phyloP scores from a whole-genome alignment of 2,888 invertebrate species.

The Archips xylosteana region DNA sequence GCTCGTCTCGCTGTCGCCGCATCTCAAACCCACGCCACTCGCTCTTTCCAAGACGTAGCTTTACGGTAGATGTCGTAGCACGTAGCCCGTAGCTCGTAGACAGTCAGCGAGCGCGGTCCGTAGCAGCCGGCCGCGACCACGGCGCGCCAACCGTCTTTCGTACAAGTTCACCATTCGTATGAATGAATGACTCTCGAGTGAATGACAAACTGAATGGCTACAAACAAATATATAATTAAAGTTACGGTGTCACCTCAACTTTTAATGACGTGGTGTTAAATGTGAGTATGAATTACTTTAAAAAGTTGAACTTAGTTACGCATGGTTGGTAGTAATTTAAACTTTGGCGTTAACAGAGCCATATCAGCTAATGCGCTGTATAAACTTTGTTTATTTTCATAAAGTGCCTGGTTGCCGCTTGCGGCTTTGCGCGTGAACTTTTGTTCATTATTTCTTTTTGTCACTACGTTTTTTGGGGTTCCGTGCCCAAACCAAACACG shows the following conservation, averaged over 20 bases:
- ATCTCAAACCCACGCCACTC: slow-evolving; percentile 3
- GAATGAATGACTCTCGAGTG: slow-evolving; percentile 34
- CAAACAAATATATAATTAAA: slow-evolving; percentile 29
- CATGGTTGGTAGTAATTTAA: slow-evolving; percentile 33
- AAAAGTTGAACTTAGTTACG: slow-evolving; percentile 35
- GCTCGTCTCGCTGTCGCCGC: background rate
- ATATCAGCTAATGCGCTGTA: slow-evolving; percentile 11
- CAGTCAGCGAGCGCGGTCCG: slow-evolving; percentile 75
- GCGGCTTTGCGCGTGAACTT: background rate
- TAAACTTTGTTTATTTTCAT: slow-evolving; percentile 27
- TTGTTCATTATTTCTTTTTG: background rate
- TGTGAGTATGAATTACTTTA: slow-evolving; percentile 40
- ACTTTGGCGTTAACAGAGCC: slow-evolving; percentile 22
- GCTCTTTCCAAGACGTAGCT: slow-evolving; percentile 40
- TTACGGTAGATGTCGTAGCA: slow-evolving; percentile 60
- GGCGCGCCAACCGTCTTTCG: slow-evolving; percentile 54
- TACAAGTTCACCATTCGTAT: slow-evolving; percentile 32
- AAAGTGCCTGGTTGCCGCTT: background rate
- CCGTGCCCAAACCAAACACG: too few species aligned
- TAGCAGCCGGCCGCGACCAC: slow-evolving; percentile 69
- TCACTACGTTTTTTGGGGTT: background rate
- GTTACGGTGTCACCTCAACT: slow-evolving; percentile 24
- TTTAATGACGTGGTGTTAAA: slow-evolving; percentile 34
- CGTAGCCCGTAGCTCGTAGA: slow-evolving; percentile 58
- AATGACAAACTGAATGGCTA: slow-evolving; percentile 33